A percentile compares a stretch with the other conserved stretches of the same genome.
Conservation (phyloP, 2,113 vertebrate species). For the Podiceps cristatus region DNA sequence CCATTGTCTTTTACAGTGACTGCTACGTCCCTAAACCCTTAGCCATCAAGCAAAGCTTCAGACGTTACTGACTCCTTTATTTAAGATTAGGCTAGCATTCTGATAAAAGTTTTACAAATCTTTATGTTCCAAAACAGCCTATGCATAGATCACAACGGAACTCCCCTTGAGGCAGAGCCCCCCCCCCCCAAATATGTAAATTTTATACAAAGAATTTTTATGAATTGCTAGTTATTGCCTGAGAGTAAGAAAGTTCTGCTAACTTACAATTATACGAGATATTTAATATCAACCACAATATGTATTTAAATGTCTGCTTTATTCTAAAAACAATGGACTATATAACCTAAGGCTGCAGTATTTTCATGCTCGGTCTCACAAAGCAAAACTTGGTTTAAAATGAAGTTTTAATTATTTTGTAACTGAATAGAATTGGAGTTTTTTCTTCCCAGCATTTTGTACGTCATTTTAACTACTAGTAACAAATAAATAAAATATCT, state of each 20-base stretch:
- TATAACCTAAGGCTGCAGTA: constrained; percentile 67
- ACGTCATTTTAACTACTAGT: constrained; percentile 75
- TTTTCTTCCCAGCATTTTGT: constrained; percentile 78
- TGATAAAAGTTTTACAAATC: constrained; percentile 43
- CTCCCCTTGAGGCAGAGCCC: constrained; percentile 36
- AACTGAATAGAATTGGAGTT: constrained; percentile 75
- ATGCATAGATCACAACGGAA: neutral
- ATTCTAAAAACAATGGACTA: constrained; percentile 70
- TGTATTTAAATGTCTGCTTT: constrained; percentile 76
- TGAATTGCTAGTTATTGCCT: constrained; percentile 64
- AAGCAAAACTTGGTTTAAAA: constrained; percentile 74
- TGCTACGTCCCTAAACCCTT: neutral
- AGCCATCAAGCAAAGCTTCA: neutral
- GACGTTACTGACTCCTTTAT: neutral
- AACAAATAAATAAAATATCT: constrained; percentile 79
- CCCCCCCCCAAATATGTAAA: constrained; percentile 16
- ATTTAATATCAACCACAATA: constrained; percentile 76
- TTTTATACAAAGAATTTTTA: constrained; percentile 59
- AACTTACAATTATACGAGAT: constrained; percentile 67
- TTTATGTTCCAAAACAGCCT: constrained; percentile 18
- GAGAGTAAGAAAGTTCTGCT: constrained; percentile 73
- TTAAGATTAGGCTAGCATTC: constrained; percentile 47
- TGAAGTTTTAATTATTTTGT: constrained; percentile 75
- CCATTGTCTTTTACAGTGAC: neutral
- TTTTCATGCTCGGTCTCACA: constrained; percentile 67